phyloP scores from a whole-genome alignment of 1,140 invertebrate species.

The Ganaspis sp. region DNA sequence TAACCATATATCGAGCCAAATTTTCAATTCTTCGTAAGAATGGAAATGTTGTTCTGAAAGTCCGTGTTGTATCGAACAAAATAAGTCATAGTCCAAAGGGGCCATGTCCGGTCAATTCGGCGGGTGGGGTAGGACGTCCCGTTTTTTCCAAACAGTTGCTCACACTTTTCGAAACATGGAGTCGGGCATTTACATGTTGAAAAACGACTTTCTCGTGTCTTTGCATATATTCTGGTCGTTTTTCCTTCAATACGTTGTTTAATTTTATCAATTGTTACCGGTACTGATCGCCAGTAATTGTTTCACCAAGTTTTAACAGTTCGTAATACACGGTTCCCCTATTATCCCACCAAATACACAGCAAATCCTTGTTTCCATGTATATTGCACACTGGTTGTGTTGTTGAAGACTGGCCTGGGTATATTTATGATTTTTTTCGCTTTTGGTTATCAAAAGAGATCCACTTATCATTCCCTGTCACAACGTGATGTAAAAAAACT shows the following conservation, averaged over 20 bases:
- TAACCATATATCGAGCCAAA: conserved; percentile 5
- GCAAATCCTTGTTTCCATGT: no score
- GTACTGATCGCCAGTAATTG: conserved; percentile 50
- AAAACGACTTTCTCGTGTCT: conserved; percentile 46
- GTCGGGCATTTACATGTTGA: conserved; percentile 53
- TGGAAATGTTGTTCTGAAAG: conserved; percentile 34
- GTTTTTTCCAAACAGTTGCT: conserved; percentile 49
- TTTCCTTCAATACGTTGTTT: conserved; percentile 42
- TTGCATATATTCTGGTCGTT: conserved; percentile 35
- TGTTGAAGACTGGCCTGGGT: no score
- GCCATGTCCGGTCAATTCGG: conserved; percentile 54
- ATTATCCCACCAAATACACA: conserved; percentile 50
- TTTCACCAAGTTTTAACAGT: conserved; percentile 51
- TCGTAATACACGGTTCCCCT: conserved; percentile 55
- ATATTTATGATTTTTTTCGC: conserved; percentile 44
- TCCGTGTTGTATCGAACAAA: conserved; percentile 2
- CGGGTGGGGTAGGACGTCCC: conserved; percentile 54
- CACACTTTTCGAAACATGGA: conserved; percentile 50
- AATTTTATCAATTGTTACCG: conserved; percentile 53
- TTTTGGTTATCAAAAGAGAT: conserved; percentile 46
- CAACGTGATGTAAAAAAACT: conserved; percentile 45
- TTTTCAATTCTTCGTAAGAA: conserved; percentile 17
- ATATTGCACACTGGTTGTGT: no score
- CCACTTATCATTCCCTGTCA: conserved; percentile 43
- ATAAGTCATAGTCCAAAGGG: conserved; percentile 46